phyloP scores from a whole-genome alignment of 53 echinoderm and acorn worm species.

The Echinometra lucunter region DNA sequence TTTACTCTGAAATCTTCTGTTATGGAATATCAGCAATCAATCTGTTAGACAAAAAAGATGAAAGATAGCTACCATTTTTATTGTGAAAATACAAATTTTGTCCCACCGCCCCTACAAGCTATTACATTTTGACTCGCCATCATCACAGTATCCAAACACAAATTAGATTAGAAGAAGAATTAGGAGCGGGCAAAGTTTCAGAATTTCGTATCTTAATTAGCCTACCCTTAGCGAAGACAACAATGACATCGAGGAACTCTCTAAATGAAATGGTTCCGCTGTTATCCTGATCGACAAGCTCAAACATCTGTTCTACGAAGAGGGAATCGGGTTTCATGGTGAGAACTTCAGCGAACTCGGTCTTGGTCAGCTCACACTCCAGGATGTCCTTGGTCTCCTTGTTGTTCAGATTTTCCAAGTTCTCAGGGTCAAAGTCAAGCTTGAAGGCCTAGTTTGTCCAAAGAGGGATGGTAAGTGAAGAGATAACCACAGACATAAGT shows the following conservation, averaged over 20 bases:
- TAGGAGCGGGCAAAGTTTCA: background rate
- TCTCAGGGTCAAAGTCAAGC: constrained; percentile 78
- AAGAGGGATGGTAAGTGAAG: background rate
- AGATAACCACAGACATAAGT: too few species aligned
- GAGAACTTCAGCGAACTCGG: constrained; percentile 96
- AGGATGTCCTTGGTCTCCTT: constrained; percentile 89
- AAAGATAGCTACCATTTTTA: too few species aligned
- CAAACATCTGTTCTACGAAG: constrained; percentile 99
- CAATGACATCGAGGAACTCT: constrained; percentile 97
- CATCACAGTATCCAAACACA: too few species aligned
- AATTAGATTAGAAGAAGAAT: too few species aligned
- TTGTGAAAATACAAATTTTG: too few species aligned
- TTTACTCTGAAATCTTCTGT: too few species aligned
- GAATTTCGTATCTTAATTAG: constrained; percentile 11
- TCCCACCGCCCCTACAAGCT: too few species aligned
- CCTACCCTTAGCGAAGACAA: constrained; percentile 99
- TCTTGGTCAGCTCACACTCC: constrained; percentile 93
- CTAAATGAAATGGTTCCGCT: constrained; percentile 95
- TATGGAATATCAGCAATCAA: too few species aligned
- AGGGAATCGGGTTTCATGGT: constrained; percentile 93
- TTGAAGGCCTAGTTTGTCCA: constrained; percentile 78
- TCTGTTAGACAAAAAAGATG: too few species aligned
- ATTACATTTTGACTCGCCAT: too few species aligned
- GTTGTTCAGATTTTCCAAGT: constrained; percentile 61
- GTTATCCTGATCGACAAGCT: constrained; percentile 95